Percentiles rank a stretch among this genome's conserved stretches.
phyloP scores from a whole-genome alignment of 2,113 vertebrate genomes.

The Ciconia maguari region DNA sequence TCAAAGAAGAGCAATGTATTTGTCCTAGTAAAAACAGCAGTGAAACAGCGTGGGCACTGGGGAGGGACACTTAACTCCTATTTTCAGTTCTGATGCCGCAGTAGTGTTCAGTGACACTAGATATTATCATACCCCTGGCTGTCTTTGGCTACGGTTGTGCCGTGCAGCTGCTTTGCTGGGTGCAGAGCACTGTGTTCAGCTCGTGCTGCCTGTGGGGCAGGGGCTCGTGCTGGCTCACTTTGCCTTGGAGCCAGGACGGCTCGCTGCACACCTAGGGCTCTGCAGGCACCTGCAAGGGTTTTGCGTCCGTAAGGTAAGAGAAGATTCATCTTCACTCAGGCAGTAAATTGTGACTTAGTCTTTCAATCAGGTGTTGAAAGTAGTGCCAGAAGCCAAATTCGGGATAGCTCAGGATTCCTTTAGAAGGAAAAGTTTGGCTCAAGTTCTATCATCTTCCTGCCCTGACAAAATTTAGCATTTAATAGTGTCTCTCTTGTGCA shows the following conservation, averaged over 20 bases:
- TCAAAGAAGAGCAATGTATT: neutral
- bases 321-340: neutral
- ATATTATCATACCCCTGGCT: neutral
- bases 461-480: neutral
- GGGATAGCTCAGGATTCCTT: neutral
- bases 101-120: accelerated
- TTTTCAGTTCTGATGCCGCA: neutral
- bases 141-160: neutral
- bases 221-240: neutral
- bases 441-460: neutral
- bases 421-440: neutral
- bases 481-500: neutral
- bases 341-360: neutral
- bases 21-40: neutral
- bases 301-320: neutral
- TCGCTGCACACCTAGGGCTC: accelerated
- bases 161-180: neutral
- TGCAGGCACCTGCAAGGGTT: accelerated
- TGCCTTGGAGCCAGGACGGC: accelerated
- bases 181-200: neutral
- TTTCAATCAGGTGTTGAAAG: neutral
- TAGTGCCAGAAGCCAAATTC: neutral
- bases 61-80: neutral
- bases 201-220: neutral
- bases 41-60: accelerated